These are phyloP conservation scores for Papilio xuthus DNA, from an alignment of 1,140 invertebrate species.

Conservation along the genomic window DNA sequence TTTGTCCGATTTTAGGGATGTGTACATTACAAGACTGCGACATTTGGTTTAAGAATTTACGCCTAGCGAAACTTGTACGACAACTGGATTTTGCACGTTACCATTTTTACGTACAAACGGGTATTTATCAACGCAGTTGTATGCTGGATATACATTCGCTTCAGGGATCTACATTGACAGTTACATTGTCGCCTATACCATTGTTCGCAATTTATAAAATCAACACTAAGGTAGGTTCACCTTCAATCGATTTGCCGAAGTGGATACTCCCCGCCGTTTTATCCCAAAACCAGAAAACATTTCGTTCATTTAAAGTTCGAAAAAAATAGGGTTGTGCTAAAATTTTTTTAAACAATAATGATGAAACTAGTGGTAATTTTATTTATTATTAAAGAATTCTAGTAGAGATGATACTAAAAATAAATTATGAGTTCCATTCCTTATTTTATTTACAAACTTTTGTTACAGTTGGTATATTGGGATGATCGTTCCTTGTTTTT, in stretches of 20 bases:
- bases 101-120: conserved; percentile 84
- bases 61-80: conserved; percentile 86
- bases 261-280: no score
- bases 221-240: conserved; percentile 82
- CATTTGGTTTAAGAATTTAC: conserved; percentile 85
- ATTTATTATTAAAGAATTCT: no score
- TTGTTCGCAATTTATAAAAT: conserved; percentile 85
- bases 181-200: conserved; percentile 83
- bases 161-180: conserved; percentile 84
- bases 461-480: conserved; percentile 86
- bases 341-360: no score
- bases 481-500: conserved; percentile 91
- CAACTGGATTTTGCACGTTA: conserved; percentile 89
- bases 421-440: neutral
- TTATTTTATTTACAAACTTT: conserved; percentile 40
- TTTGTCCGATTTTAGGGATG: conserved; percentile 78
- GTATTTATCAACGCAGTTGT: conserved; percentile 82
- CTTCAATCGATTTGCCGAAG: neutral
- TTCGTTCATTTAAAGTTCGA: no score
- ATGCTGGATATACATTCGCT: conserved; percentile 81
- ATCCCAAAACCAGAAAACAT: no score
- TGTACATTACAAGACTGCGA: conserved; percentile 88
- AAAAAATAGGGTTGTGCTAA: no score
- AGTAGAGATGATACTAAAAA: neutral
- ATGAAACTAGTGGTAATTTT: no score